A percentile compares a stretch with the other conserved stretches of the same genome.
Conservation (phyloP, 2,888 invertebrate genomes). For the Folsomia manolachei region DNA sequence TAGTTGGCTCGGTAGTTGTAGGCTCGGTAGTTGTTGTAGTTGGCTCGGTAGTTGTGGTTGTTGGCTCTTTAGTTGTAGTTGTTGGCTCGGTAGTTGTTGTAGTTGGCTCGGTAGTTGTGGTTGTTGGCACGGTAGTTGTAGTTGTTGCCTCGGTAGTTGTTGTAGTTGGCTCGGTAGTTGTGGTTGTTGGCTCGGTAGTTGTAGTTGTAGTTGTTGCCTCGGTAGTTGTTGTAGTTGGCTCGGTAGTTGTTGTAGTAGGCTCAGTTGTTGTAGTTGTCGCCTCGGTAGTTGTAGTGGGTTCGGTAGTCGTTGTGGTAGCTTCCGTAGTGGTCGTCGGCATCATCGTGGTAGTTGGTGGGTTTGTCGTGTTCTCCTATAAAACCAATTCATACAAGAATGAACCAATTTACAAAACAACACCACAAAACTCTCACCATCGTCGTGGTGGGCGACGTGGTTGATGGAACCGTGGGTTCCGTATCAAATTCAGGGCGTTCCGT, state of each 20-base stretch:
- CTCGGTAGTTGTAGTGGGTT: constrained; percentile 24
- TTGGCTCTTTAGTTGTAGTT: constrained; percentile 39
- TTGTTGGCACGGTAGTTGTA: constrained; percentile 40
- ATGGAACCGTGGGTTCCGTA: constrained; percentile 25
- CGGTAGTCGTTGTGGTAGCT: constrained; percentile 25
- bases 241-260: constrained; percentile 28
- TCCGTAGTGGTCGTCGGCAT: constrained; percentile 39
- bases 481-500: neutral
- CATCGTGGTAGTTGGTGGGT: constrained; percentile 21
- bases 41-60: constrained; percentile 21
- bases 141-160: constrained; percentile 33
- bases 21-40: constrained; percentile 8
- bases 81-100: constrained; percentile 43
- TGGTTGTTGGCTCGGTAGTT: constrained; percentile 18
- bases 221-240: constrained; percentile 27
- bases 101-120: constrained; percentile 41
- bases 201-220: constrained; percentile 26
- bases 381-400: no score
- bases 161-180: no score
- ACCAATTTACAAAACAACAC: no score
- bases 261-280: constrained; percentile 28
- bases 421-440: no score
- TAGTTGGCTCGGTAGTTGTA: no score
- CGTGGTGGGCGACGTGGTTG: constrained; percentile 28
- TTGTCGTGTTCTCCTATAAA: no score